A percentile compares a stretch with the other conserved stretches of the same genome.
These are phyloP conservation scores for Alectura lathami DNA, from an alignment of 2,113 vertebrate genomes.

Conservation along the genomic window DNA sequence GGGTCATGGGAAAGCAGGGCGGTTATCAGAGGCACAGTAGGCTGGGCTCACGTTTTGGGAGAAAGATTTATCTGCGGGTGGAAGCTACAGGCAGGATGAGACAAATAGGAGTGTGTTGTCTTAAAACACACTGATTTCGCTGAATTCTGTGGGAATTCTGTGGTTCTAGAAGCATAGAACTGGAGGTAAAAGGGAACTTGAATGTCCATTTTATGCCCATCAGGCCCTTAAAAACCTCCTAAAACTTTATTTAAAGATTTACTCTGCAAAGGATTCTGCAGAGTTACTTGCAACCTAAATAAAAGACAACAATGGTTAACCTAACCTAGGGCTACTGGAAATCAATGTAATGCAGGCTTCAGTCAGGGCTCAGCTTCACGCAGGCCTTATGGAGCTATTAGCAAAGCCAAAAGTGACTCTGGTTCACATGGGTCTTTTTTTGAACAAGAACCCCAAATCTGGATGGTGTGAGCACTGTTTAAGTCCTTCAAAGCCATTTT, in stretches of 20 bases:
- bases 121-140: not conserved
- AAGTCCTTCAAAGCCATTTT: not conserved
- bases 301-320: not conserved
- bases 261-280: not conserved
- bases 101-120: not conserved
- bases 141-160: not conserved
- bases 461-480: not conserved
- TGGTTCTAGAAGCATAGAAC: not conserved
- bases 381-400: not conserved
- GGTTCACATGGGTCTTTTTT: not conserved
- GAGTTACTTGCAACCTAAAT: not conserved
- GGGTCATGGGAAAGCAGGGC: conserved; percentile 13
- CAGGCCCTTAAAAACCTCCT: not conserved
- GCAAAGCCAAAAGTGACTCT: not conserved
- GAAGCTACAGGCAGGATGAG: not conserved
- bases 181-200: not conserved
- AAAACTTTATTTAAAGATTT: not conserved
- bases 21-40: not conserved
- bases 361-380: not conserved
- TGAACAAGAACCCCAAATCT: not conserved
- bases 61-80: not conserved
- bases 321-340: not conserved
- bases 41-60: not conserved
- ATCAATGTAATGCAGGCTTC: not conserved
- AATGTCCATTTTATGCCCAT: not conserved